phyloP scores from a whole-genome alignment of 2,797 vertebrate species.

The Dryobates pubescens region DNA sequence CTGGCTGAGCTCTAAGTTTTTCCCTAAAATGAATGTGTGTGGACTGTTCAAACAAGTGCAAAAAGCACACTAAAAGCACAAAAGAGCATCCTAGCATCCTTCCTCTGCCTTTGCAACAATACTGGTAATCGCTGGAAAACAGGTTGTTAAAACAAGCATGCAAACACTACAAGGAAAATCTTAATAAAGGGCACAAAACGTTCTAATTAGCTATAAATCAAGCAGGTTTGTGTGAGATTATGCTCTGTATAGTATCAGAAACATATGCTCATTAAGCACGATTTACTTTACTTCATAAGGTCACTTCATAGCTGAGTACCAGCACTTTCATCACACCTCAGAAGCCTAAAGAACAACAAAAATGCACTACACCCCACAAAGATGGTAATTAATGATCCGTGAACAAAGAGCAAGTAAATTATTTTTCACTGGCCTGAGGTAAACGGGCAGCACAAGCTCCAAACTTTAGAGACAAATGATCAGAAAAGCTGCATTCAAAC shows the following conservation, averaged over 20 bases:
- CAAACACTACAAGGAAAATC: constrained; percentile 45
- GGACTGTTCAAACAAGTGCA: constrained; percentile 17
- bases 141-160: constrained; percentile 49
- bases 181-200: constrained; percentile 40
- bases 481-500: constrained; percentile 68
- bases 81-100: constrained; percentile 37
- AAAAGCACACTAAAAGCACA: constrained; percentile 34
- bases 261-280: constrained; percentile 46
- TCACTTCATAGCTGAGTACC: constrained; percentile 67
- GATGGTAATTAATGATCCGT: constrained; percentile 63
- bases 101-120: constrained; percentile 38
- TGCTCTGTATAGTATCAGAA: constrained; percentile 53
- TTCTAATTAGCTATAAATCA: constrained; percentile 36
- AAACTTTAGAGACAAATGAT: constrained; percentile 69
- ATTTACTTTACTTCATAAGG: constrained; percentile 58
- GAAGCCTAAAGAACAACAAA: constrained; percentile 68
- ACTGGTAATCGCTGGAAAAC: constrained; percentile 44
- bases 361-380: constrained; percentile 56
- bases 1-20: neutral
- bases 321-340: constrained; percentile 72
- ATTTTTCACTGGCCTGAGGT: constrained; percentile 62
- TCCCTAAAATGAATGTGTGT: constrained; percentile 23
- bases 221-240: constrained; percentile 52
- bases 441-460: constrained; percentile 76
- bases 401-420: constrained; percentile 56